Conservation (phyloP, 1,140 invertebrate species). For the Drosophila cardini region DNA sequence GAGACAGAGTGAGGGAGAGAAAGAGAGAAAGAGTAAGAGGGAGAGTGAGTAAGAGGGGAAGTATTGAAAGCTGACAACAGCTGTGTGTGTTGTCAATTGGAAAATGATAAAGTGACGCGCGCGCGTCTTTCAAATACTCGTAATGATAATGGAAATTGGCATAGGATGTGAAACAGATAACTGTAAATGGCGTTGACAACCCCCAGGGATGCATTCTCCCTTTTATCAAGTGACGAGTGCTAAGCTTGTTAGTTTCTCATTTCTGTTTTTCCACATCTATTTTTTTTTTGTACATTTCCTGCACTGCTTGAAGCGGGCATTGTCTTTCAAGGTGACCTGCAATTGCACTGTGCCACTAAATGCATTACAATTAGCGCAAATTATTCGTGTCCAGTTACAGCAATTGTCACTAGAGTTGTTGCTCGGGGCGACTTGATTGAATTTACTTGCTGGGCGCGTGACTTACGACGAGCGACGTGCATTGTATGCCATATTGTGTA, state of each 20-base stretch:
- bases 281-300: not conserved
- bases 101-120: constrained; percentile 75
- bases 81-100: constrained; percentile 75
- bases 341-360: constrained; percentile 43
- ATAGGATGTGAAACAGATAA: constrained; percentile 51
- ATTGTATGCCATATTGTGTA: constrained; percentile 42
- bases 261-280: constrained; percentile 2
- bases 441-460: constrained; percentile 72
- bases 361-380: constrained; percentile 78
- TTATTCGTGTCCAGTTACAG: constrained; percentile 67
- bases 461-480: constrained; percentile 55
- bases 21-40: not conserved
- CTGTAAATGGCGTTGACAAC: constrained; percentile 42
- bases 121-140: constrained; percentile 13
- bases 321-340: constrained; percentile 48
- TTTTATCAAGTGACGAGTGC: constrained; percentile 10
- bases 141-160: constrained; percentile 63
- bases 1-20: not conserved
- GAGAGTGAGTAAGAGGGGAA: not conserved
- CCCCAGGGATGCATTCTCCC: constrained; percentile 1
- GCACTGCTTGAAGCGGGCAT: not conserved
- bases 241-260: constrained; percentile 43
- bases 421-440: constrained; percentile 68
- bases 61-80: constrained; percentile 51
- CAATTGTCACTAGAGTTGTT: constrained; percentile 57